Base-by-base conservation (phyloP, 2,113 vertebrate species). In the Romanogobio albipinnatus region DNA sequence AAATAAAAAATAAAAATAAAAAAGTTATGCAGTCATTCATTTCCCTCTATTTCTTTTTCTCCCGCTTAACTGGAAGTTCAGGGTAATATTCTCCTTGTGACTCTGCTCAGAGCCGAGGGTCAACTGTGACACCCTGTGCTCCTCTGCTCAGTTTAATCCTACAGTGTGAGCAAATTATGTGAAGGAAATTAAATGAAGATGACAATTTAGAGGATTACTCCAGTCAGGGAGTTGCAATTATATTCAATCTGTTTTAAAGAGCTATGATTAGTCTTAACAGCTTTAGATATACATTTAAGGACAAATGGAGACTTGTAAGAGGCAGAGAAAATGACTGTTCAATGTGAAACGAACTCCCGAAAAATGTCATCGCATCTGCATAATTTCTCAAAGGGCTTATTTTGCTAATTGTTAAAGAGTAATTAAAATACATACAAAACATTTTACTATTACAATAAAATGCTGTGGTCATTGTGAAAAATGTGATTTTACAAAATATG, bases 221-320 rank as follows among this genome's bases (percentile, higher is more conserved):
- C 53, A 73, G 66, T 59, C 11, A 58, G 11, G 13, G 33, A 77
- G 43, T 15, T 56, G 59, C 59, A 71, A 71, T 82, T 82, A 58
- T 29, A 36, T 84, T 77, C 13, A 19, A 53, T 84, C 61, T 19
- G 24, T 77, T 49, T 84, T 64, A 26, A 75, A 53, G 47, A n/a
- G 29, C 45, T 43, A 43, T 39, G 74, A 84, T 84, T 77, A 77
- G 47, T 49, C 36, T 83, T 47, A 61, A 43, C 22, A 24, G 49
- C 53, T 82, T 82, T 17, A 58, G 22, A 56, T 56, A 24, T 33
- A 64, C 45, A 39, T 62, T 84, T 66, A 64, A 45, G 56, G 29
- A 26, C 43, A 36, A 49, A 24, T 33, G 26, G 71, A 58, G 43
- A 11, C 19, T 19, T 22, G 22, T 29, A 51, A 47, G 29, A 47